phyloP scores from a whole-genome alignment of 2,797 vertebrate genomes.

The Tokudaia tokunoshimensis region DNA sequence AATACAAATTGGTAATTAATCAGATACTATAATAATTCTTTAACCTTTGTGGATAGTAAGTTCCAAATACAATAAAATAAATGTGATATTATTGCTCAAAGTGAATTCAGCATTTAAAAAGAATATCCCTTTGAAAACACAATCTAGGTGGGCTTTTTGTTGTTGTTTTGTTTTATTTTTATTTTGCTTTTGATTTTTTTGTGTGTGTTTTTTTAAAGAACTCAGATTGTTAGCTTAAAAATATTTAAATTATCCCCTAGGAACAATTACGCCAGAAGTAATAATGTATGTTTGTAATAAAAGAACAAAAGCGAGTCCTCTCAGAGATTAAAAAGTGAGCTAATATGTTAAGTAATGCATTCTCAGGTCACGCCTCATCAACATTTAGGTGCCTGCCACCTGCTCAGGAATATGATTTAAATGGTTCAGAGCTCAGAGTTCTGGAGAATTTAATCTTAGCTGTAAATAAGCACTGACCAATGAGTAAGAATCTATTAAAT shows the following conservation, averaged over 20 bases:
- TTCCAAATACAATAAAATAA: slow-evolving; percentile 17
- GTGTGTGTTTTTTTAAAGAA: neutral
- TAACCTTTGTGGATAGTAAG: neutral
- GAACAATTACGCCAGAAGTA: slow-evolving; percentile 11
- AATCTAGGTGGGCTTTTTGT: neutral
- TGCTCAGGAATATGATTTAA: slow-evolving; percentile 49
- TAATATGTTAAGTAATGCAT: neutral
- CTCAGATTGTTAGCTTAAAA: neutral
- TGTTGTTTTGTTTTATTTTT: neutral
- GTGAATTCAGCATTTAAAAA: slow-evolving; percentile 14
- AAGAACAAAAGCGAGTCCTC: neutral
- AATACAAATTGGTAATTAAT: slow-evolving; percentile 22
- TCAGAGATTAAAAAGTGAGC: slow-evolving; percentile 27
- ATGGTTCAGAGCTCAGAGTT: slow-evolving; percentile 43
- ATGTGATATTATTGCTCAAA: slow-evolving; percentile 2
- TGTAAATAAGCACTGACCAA: slow-evolving; percentile 64
- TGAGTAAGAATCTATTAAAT: slow-evolving; percentile 67
- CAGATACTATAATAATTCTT: neutral
- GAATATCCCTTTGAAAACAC: neutral
- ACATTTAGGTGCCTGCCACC: slow-evolving; percentile 1
- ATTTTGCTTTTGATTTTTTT: neutral
- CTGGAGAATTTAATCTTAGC: slow-evolving; percentile 64
- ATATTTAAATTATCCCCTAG: neutral
- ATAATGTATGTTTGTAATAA: slow-evolving; percentile 8
- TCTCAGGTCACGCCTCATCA: slow-evolving; percentile 18